phyloP scores from a whole-genome alignment of 2,888 invertebrate species.

The Pheosia gnoma region DNA sequence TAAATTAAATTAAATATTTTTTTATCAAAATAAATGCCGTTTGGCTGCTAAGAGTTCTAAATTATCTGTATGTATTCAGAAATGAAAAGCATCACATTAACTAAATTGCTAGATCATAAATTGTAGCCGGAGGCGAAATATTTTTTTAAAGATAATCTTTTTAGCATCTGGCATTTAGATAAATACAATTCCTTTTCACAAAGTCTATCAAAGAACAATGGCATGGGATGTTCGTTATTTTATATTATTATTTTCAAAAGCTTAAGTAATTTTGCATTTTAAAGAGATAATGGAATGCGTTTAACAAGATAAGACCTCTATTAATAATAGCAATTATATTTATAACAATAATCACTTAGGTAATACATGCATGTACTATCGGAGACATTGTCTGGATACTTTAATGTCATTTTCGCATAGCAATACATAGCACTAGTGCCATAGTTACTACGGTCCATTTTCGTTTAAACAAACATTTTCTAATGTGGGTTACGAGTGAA shows the following conservation, averaged over 20 bases:
- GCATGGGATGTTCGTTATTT: neutral
- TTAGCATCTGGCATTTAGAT: constrained; percentile 1
- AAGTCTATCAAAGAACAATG: constrained; percentile 2
- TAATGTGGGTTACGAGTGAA: too few relatives aligned
- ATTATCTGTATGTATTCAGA: too few relatives aligned
- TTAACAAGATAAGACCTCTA: neutral
- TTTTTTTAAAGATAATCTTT: constrained; percentile 3
- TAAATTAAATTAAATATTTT: too few relatives aligned
- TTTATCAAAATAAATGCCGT: too few relatives aligned
- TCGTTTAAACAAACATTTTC: too few relatives aligned
- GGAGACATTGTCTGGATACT: too few relatives aligned
- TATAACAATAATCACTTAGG: neutral
- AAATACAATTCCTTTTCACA: neutral
- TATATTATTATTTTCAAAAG: neutral
- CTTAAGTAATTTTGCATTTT: neutral
- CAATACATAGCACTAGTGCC: too few relatives aligned
- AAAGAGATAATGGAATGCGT: neutral
- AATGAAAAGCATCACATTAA: too few relatives aligned
- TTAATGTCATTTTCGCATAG: too few relatives aligned
- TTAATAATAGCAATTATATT: neutral
- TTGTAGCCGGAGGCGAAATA: neutral
- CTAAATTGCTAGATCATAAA: neutral
- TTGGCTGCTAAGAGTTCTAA: too few relatives aligned
- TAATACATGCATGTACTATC: too few relatives aligned
- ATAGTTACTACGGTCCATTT: too few relatives aligned